Conservation (phyloP, 2,888 invertebrate species). For the Apantesis nais region DNA sequence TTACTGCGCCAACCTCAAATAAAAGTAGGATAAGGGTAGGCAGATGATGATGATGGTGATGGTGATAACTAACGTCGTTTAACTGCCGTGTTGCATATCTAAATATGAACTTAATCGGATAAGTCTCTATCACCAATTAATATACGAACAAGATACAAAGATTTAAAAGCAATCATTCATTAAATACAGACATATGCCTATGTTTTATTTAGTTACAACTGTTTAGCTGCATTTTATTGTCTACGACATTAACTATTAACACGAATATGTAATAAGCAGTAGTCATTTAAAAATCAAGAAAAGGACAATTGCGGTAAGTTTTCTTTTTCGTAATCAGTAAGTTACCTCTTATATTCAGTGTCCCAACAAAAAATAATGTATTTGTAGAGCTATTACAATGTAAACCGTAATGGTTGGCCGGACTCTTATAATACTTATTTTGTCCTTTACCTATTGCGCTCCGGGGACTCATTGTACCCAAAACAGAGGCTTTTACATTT, state of each 20-base stretch:
- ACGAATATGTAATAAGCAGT: not conserved
- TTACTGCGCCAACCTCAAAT: too few relatives aligned
- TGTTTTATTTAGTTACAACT: too few relatives aligned
- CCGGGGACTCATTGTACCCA: conserved; percentile 11
- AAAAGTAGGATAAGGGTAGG: too few relatives aligned
- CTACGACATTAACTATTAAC: not conserved
- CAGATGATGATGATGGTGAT: too few relatives aligned
- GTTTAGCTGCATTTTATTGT: too few relatives aligned
- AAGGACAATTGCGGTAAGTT: not conserved
- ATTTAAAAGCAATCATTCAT: too few relatives aligned
- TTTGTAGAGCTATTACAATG: conserved; percentile 6
- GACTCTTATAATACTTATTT: conserved; percentile 10
- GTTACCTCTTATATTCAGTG: not conserved
- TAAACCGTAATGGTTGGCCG: conserved; percentile 5
- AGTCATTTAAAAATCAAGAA: not conserved
- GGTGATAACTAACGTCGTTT: too few relatives aligned
- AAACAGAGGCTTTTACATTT: conserved; percentile 14
- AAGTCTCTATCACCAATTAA: too few relatives aligned
- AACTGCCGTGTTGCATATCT: too few relatives aligned
- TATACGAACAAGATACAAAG: too few relatives aligned
- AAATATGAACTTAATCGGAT: too few relatives aligned
- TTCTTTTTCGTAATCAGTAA: not conserved
- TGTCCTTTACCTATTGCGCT: conserved; percentile 11
- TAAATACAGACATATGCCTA: too few relatives aligned
- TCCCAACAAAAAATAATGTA: conserved; percentile 1